Conservation (phyloP, 2,113 vertebrate species). For the Nymphicus hollandicus region DNA sequence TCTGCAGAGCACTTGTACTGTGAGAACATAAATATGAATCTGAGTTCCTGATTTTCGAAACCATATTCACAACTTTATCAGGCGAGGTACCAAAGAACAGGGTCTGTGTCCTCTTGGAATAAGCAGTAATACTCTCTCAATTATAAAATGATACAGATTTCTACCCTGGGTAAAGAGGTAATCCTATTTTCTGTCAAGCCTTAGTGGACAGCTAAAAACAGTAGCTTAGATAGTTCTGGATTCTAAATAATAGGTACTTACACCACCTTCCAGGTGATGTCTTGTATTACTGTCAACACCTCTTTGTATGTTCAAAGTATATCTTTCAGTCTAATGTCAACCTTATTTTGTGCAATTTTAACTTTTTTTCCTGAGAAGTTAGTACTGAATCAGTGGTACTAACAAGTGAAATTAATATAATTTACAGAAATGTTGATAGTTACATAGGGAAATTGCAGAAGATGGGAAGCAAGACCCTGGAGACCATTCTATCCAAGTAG, state of each 20-base stretch:
- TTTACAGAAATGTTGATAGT: neutral
- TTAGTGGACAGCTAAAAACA: neutral
- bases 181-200: neutral
- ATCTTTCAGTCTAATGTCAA: neutral
- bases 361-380: neutral
- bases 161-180: neutral
- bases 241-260: neutral
- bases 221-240: neutral
- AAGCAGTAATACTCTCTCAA: neutral
- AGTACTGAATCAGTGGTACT: neutral
- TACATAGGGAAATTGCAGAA: neutral
- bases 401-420: neutral
- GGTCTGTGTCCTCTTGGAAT: neutral
- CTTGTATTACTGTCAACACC: neutral
- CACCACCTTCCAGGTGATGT: neutral
- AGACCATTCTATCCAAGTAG: neutral
- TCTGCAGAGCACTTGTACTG: neutral
- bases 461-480: neutral
- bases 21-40: neutral
- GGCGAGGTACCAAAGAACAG: neutral
- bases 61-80: neutral
- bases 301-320: neutral
- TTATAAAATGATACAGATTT: neutral
- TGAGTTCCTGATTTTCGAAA: neutral
- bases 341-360: neutral